Conservation (phyloP, 1,140 invertebrate species). For the Vollenhovia emeryi region DNA sequence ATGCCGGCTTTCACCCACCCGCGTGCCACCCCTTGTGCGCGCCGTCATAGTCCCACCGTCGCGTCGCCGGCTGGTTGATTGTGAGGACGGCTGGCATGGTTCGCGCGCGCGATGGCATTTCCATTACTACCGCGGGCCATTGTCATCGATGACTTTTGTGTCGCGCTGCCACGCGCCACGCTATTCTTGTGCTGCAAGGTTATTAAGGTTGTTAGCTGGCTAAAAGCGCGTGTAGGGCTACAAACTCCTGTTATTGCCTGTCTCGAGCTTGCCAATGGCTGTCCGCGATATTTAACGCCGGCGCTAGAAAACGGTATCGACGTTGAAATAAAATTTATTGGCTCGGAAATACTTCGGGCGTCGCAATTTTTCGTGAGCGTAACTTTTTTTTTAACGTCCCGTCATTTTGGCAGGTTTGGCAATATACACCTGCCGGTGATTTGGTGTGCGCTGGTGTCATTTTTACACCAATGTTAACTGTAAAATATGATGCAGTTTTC, state of each 20-base stretch:
- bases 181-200: not conserved
- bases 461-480: not conserved
- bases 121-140: constrained; percentile 54
- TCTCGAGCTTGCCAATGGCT: constrained; percentile 37
- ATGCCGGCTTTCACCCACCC: constrained; percentile 47
- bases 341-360: not conserved
- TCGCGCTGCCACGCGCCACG: not conserved
- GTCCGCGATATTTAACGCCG: constrained; percentile 38
- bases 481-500: not conserved
- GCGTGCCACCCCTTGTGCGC: constrained; percentile 50
- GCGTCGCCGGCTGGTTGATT: constrained; percentile 36
- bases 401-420: not conserved
- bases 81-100: constrained; percentile 40
- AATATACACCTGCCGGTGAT: not conserved
- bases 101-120: constrained; percentile 63
- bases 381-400: not conserved
- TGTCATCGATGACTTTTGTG: constrained; percentile 56
- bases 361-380: not conserved
- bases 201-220: constrained; percentile 61
- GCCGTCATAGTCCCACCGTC: constrained; percentile 38
- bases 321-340: constrained; percentile 43
- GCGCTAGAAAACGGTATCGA: constrained; percentile 8
- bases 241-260: constrained; percentile 22
- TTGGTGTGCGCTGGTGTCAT: not conserved
- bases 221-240: constrained; percentile 29